A percentile compares a stretch with the other conserved stretches of the same genome.
phyloP scores from a whole-genome alignment of 1,140 invertebrate genomes.

The Ostrea denselamellosa region DNA sequence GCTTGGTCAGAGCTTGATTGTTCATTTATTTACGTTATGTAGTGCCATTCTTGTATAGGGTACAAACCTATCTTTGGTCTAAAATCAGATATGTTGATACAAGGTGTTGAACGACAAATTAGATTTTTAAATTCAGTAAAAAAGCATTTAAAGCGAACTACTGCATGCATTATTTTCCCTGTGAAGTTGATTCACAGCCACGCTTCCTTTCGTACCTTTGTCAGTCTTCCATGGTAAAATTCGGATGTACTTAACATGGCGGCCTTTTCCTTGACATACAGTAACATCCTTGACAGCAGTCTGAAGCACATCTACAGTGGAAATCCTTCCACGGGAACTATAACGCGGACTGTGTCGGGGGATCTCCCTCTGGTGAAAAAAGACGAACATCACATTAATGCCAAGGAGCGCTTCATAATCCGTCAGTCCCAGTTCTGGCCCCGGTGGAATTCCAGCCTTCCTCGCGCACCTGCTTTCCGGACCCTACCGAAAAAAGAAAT shows the following conservation, averaged over 20 bases:
- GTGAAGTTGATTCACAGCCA: not conserved
- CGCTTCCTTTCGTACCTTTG: not conserved
- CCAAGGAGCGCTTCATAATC: not conserved
- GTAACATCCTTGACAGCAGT: conserved; percentile 9
- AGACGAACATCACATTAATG: not conserved
- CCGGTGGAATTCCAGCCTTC: not conserved
- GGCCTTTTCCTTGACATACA: conserved; percentile 1
- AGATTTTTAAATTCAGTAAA: conserved; percentile 10
- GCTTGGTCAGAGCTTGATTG: conserved; percentile 11
- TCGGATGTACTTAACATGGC: not conserved
- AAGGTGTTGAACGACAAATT: conserved; percentile 21
- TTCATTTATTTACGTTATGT: not conserved
- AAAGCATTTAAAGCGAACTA: not conserved
- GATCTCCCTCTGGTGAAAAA: not conserved
- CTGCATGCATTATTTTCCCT: not conserved
- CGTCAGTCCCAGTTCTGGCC: not conserved
- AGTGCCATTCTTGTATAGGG: not conserved
- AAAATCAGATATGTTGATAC: not conserved
- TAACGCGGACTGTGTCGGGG: not conserved
- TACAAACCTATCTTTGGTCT: conserved; percentile 18
- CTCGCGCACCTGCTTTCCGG: conserved; percentile 44
- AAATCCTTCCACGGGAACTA: not conserved
- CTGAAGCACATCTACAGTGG: conserved; percentile 34
- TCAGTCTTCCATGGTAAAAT: not conserved
- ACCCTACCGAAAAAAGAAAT: not conserved